Percentiles rank a stretch among this genome's conserved stretches.
Evolutionary conservation across 2,113 vertebrate species (phyloP).

Genomic region (Lagopus leucura): DNA sequence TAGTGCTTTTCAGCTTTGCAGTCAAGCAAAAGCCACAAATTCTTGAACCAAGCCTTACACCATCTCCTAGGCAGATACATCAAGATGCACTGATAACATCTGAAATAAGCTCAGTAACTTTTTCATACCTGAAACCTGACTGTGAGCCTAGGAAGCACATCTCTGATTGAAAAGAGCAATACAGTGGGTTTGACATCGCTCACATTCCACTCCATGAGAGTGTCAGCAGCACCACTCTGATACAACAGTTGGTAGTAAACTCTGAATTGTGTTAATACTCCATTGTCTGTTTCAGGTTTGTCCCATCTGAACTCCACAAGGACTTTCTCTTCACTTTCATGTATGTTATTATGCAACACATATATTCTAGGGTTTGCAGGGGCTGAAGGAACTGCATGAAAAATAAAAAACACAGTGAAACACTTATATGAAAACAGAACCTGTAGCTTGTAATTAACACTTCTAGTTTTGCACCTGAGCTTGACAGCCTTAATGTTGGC

Average conservation of each 20-base stretch:
- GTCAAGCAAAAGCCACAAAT: not conserved
- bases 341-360: conserved; percentile 3
- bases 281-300: conserved; percentile 68
- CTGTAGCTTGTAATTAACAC: not conserved
- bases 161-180: conserved; percentile 52
- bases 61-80: not conserved
- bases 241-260: conserved; percentile 69
- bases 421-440: not conserved
- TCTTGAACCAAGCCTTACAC: not conserved
- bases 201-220: conserved; percentile 28
- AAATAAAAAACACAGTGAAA: not conserved
- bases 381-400: conserved; percentile 70
- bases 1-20: not conserved
- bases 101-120: not conserved
- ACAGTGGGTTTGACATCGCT: not conserved
- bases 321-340: not conserved
- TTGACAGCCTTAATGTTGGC: not conserved
- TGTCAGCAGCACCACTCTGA: not conserved
- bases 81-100: not conserved
- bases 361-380: conserved; percentile 75
- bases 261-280: conserved; percentile 65
- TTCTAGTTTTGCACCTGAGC: not conserved
- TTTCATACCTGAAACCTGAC: conserved; percentile 77
- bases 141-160: conserved; percentile 30
- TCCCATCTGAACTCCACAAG: conserved; percentile 77